Conservation (phyloP, 2,113 vertebrate genomes). For the Colaptes auratus region DNA sequence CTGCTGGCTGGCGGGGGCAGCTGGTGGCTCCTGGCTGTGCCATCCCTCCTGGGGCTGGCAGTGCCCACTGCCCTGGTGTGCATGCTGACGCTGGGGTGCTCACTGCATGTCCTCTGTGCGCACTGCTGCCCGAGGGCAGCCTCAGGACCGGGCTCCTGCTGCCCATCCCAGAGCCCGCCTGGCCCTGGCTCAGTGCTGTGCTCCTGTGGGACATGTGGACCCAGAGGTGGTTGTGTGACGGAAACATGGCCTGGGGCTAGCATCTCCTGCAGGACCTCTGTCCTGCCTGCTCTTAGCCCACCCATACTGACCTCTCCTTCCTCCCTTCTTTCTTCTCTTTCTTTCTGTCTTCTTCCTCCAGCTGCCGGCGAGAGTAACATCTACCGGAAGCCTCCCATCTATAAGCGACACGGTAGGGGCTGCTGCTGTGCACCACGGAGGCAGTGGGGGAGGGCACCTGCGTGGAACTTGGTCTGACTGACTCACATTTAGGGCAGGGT, state of each 20-base stretch:
- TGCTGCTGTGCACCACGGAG: rapidly evolving
- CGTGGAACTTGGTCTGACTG: neutral
- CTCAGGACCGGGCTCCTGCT: neutral
- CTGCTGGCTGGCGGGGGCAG: neutral
- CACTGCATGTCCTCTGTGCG: constrained; percentile 40
- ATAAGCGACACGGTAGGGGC: constrained; percentile 91
- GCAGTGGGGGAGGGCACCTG: neutral
- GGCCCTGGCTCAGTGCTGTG: neutral
- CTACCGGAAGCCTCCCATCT: constrained; percentile 99
- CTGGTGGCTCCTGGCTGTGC: neutral
- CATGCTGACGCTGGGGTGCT: constrained; percentile 52
- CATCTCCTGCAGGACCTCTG: constrained; percentile 1
- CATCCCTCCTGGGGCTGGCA: neutral
- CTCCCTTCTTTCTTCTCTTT: neutral
- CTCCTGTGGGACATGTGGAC: neutral
- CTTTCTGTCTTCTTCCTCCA: constrained; percentile 78
- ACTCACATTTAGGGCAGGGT: rapidly evolving
- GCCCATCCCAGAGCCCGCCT: neutral
- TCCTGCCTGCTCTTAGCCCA: constrained; percentile 13
- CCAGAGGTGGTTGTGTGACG: neutral
- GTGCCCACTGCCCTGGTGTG: neutral
- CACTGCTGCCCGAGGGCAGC: neutral
- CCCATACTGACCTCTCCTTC: constrained; percentile 44
- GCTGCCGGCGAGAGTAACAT: constrained; percentile 94
- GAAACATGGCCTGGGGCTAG: neutral